A percentile compares a stretch with the other conserved stretches of the same genome.
Evolutionary conservation across 2,888 invertebrate species (phyloP).

Genomic region (Cenopis cana): DNA sequence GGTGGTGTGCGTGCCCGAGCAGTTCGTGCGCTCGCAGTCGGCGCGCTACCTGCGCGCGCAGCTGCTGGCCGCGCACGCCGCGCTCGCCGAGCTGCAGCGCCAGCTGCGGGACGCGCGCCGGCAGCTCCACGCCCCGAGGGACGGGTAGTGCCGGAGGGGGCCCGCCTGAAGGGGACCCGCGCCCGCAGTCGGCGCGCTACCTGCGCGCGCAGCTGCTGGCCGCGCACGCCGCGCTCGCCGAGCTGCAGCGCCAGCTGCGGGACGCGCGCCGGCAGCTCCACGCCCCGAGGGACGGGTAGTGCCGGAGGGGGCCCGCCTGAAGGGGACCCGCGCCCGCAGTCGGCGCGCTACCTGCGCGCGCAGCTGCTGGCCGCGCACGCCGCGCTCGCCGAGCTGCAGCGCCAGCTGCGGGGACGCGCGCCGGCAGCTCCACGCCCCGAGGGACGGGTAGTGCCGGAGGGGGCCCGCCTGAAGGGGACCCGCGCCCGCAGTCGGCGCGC

Average conservation of each 20-base stretch:
- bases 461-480: not conserved
- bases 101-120: conserved; percentile 49
- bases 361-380: conserved; percentile 60
- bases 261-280: conserved; percentile 29
- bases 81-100: conserved; percentile 49
- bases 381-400: conserved; percentile 50
- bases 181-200: conserved; percentile 47
- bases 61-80: conserved; percentile 59
- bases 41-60: conserved; percentile 55
- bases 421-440: not conserved
- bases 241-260: conserved; percentile 51
- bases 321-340: conserved; percentile 49
- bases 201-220: conserved; percentile 60
- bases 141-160: conserved; percentile 35
- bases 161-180: not conserved
- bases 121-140: not conserved
- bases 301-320: conserved; percentile 42
- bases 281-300: no score
- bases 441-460: not conserved
- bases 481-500: conserved; percentile 46
- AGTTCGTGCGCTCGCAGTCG: conserved; percentile 51
- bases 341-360: conserved; percentile 53
- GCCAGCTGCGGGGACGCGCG: conserved; percentile 49
- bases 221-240: conserved; percentile 56
- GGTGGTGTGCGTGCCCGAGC: conserved; percentile 50